phyloP scores from a whole-genome alignment of 2,113 vertebrate species.

The Pavo muticus region DNA sequence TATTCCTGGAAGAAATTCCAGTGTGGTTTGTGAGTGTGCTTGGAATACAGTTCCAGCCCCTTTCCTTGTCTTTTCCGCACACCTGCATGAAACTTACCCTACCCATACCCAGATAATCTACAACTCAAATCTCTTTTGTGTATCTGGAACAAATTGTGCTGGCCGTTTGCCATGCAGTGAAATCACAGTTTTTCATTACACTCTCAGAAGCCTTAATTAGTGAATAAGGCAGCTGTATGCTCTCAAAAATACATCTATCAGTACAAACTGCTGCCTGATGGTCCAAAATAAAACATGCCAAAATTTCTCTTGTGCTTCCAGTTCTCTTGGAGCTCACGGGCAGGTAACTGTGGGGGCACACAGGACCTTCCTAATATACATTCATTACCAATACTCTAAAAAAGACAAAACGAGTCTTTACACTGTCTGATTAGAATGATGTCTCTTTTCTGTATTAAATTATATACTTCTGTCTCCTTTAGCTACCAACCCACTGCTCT shows the following conservation, averaged over 20 bases:
- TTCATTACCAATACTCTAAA: not conserved
- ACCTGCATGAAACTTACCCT: slow-evolving; percentile 53
- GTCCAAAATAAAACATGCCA: slow-evolving; percentile 44
- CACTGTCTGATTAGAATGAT: slow-evolving; percentile 15
- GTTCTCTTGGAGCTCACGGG: not conserved
- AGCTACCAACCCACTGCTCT: not conserved
- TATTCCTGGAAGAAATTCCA: not conserved
- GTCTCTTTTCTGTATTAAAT: not conserved
- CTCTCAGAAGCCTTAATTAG: slow-evolving; percentile 69
- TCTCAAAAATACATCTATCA: slow-evolving; percentile 70
- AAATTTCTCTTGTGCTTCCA: not conserved
- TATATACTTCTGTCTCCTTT: not conserved
- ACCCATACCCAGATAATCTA: slow-evolving; percentile 51
- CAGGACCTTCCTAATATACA: not conserved
- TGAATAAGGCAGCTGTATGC: slow-evolving; percentile 74
- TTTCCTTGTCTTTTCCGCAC: not conserved
- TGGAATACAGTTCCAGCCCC: not conserved
- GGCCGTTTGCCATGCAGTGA: slow-evolving; percentile 69
- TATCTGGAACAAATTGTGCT: slow-evolving; percentile 75
- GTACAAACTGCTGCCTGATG: slow-evolving; percentile 43
- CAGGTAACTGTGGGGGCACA: not conserved
- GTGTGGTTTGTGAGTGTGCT: not conserved
- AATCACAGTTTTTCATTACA: slow-evolving; percentile 66
- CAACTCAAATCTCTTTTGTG: slow-evolving; percentile 68
- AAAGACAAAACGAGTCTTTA: slow-evolving; percentile 15